A percentile compares a stretch with the other conserved stretches of the same genome.
phyloP scores from a whole-genome alignment of 2,113 vertebrate species.

The Brachirus orientalis region DNA sequence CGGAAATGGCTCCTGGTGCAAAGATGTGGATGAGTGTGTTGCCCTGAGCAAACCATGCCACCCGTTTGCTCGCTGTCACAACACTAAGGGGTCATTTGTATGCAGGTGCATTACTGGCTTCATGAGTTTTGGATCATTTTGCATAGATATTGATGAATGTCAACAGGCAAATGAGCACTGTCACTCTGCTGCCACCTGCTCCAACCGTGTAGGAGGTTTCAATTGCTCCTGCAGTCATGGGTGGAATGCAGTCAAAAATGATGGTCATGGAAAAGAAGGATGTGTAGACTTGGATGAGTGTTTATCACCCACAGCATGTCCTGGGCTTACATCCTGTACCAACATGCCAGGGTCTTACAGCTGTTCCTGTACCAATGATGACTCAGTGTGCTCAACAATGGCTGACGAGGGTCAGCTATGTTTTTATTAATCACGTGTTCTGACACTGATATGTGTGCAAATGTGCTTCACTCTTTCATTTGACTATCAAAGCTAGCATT shows the following conservation, averaged over 20 bases:
- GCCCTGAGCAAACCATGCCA: constrained; percentile 70
- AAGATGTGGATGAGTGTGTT: constrained; percentile 82
- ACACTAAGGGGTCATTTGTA: constrained; percentile 81
- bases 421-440: constrained; percentile 16
- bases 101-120: constrained; percentile 78
- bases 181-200: constrained; percentile 77
- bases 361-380: constrained; percentile 73
- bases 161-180: constrained; percentile 70
- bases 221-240: constrained; percentile 76
- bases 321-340: constrained; percentile 61
- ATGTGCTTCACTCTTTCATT: not conserved
- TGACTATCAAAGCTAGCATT: not conserved
- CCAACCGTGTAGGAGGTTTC: constrained; percentile 77
- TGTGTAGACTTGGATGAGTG: constrained; percentile 84
- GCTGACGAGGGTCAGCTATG: constrained; percentile 51
- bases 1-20: constrained; percentile 80
- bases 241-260: constrained; percentile 66
- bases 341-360: constrained; percentile 79
- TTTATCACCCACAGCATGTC: constrained; percentile 59
- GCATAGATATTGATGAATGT: constrained; percentile 84
- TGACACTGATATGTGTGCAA: not conserved
- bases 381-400: constrained; percentile 51
- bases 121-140: constrained; percentile 70
- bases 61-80: constrained; percentile 73
- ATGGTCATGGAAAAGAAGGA: constrained; percentile 59